Evolutionary conservation across 2,797 vertebrate species (phyloP), one percentile per base, ranked within the genome.

Genomic region (Lateolabrax maculatus): DNA sequence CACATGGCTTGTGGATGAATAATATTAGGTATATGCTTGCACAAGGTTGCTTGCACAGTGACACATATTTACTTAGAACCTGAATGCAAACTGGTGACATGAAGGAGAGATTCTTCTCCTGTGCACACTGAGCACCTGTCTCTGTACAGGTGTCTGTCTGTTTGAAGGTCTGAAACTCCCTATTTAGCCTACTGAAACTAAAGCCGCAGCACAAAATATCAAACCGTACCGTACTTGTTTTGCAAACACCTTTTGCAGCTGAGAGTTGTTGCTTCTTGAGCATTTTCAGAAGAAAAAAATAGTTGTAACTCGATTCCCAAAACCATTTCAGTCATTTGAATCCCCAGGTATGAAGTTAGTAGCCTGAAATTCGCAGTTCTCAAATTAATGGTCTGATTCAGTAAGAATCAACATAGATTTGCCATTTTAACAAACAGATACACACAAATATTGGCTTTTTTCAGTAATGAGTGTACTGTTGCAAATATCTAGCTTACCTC

Each of bases 401-500:
- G 25, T 31, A 21, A 34, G 62, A 56, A 39, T 11, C 3, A 10
- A 11, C 31, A 44, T 11, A 16, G 6, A 63, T 5, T 19, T 41
- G 44, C 7, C 0, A 1, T 23, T 34, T 37, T 8, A 23, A 51
- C 27, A 41, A 46, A 46, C 4, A 49, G 7, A 13, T 44, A 31
- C 16, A 21, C 16, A 31, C 5, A 57, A 62, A 62, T 2, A 16
- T 16, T 23, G 9, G 2, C 11, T 27, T 16, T 34, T 6, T 46
- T n/a, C 5, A 27, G n/a, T n/a, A n/a, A n/a, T n/a, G n/a, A n/a
- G n/a, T n/a, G n/a, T n/a, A n/a, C n/a, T n/a, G n/a, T n/a, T n/a
- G n/a, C 13, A 52, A 6, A 65, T 27, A 18, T 36, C 65, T 66
- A 15, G 0, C 84, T 31, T 84, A 93, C 91, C 89, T 91, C 82